Base-by-base conservation (phyloP, 2,888 invertebrate genomes). In the Agriopis aurantiaria region DNA sequence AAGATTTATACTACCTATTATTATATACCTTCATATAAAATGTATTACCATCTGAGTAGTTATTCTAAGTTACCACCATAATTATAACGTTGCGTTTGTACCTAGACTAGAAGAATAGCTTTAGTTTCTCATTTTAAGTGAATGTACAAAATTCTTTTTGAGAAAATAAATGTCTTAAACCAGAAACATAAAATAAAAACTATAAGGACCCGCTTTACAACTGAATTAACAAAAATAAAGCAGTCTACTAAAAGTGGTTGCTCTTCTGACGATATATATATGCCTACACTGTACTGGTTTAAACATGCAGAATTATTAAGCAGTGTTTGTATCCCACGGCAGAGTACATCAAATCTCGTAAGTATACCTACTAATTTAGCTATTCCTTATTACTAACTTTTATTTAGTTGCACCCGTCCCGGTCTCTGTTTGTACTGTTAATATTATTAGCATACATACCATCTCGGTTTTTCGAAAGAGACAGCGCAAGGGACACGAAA, bases 221-320 rank as follows among this genome's bases (percentile, higher is more conserved):
- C 68, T 41, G 75, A 73, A 69, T 68, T 71, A 69, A 67, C 70
- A 11, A 73, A 69, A 73, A 67, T 69, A 56, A 71, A 71, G 67
- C 65, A 71, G 23, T 67, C 69, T 23, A 23, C 17, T 23, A 23
- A 23, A 73, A 70, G 67, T 14, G 70, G 65, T 65, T 70, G 70
- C 59, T 73, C 70, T 55, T 60, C 68, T 67, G 73, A 73, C 56
- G 68, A 75, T 73, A 48, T 73, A 1, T 75, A 75, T 56, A 8
- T 56, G 8, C 56, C 56, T 8, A 14, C 69, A 6, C 72, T 75
- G 72, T 72, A 73, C 68, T 75, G 71, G 73, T 75, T 70, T 65
- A 70, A 73, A 65, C 70, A 70, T 62, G 67, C 68, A 62, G 73
- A 73, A 59, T 73, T 74, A 71, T 69, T 74, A 69, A 69, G 71